phyloP scores from a whole-genome alignment of 1,140 invertebrate species.

The Vanessa atalanta region DNA sequence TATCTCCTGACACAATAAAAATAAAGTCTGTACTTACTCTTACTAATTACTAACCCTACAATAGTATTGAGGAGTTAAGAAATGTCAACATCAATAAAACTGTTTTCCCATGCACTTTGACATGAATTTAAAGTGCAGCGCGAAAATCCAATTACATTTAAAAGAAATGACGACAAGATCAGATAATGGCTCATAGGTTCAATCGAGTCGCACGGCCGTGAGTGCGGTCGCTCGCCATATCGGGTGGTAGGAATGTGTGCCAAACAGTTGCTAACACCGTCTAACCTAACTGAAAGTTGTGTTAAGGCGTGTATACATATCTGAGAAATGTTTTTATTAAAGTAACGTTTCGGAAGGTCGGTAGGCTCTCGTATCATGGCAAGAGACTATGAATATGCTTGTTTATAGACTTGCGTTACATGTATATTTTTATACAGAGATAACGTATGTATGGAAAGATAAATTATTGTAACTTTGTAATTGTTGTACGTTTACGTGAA shows the following conservation, averaged over 20 bases:
- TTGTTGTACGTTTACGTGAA: too few species aligned
- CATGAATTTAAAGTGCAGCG: constrained; percentile 26
- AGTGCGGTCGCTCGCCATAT: constrained; percentile 67
- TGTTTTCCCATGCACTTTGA: constrained; percentile 25
- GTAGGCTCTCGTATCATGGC: too few species aligned
- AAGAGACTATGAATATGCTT: too few species aligned
- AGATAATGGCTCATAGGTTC: constrained; percentile 54
- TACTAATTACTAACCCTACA: background rate
- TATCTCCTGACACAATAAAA: too few species aligned
- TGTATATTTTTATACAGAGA: too few species aligned
- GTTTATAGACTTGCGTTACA: too few species aligned
- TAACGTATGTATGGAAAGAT: too few species aligned
- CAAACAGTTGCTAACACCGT: constrained; percentile 43
- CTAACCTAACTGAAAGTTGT: constrained; percentile 38
- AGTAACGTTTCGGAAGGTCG: background rate
- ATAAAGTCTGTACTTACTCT: too few species aligned
- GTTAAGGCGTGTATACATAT: constrained; percentile 19
- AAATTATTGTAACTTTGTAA: too few species aligned
- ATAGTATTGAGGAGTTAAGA: background rate
- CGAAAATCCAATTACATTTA: constrained; percentile 41
- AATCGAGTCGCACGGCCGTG: constrained; percentile 54
- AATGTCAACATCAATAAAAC: constrained; percentile 12
- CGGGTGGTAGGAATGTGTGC: constrained; percentile 68
- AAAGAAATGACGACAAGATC: constrained; percentile 44
- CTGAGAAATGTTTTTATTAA: background rate